phyloP scores from a whole-genome alignment of 1,140 invertebrate genomes.

The Schlechtendalia chinensis region DNA sequence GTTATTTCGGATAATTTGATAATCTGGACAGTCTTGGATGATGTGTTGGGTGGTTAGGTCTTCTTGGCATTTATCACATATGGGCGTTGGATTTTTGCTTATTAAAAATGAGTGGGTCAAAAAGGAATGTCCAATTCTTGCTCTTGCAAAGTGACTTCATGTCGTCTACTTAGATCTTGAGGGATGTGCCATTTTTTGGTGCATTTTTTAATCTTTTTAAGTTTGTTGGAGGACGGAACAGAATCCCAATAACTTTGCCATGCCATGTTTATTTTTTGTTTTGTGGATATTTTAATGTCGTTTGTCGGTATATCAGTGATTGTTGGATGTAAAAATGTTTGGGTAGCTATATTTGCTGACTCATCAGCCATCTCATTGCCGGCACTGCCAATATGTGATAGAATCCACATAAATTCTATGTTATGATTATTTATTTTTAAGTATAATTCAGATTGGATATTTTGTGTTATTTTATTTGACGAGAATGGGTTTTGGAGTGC shows the following conservation, averaged over 20 bases:
- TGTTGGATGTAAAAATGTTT: too few relatives aligned
- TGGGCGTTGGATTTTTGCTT: too few relatives aligned
- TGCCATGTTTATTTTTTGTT: not conserved
- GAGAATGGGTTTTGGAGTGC: not conserved
- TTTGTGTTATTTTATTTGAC: not conserved
- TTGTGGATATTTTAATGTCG: too few relatives aligned
- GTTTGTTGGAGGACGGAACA: too few relatives aligned
- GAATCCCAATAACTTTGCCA: not conserved
- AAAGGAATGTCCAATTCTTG: too few relatives aligned
- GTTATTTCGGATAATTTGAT: too few relatives aligned
- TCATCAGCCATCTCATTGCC: not conserved
- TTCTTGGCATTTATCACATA: too few relatives aligned
- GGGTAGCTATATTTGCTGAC: too few relatives aligned
- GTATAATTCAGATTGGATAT: not conserved
- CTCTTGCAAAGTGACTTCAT: not conserved
- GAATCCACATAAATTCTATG: slow-evolving; percentile 10
- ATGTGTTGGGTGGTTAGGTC: too few relatives aligned
- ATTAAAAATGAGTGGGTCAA: too few relatives aligned
- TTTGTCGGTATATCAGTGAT: too few relatives aligned
- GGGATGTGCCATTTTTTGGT: not conserved
- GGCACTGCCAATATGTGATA: slow-evolving; percentile 16
- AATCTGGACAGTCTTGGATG: too few relatives aligned
- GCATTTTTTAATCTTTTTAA: not conserved
- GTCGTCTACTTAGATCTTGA: not conserved
- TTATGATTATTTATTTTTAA: not conserved